Evolutionary conservation across 1,140 invertebrate genomes (phyloP).

Genomic region (Leucophenga varia): DNA sequence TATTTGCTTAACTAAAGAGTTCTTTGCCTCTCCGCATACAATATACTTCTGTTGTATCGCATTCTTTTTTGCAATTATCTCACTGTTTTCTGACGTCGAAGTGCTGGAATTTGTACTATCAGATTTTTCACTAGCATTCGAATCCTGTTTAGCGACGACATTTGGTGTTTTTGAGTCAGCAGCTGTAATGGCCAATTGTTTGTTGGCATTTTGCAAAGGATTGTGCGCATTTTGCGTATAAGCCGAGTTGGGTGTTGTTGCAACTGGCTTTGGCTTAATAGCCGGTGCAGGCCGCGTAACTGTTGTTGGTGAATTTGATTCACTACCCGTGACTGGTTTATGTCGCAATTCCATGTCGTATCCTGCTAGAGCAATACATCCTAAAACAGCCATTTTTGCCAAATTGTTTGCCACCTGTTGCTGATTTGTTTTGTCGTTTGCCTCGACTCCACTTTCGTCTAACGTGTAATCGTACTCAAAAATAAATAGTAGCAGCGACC

Average conservation of each 20-base stretch:
- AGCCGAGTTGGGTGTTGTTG: constrained; percentile 23
- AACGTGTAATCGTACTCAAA: constrained; percentile 98
- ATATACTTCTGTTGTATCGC: constrained; percentile 44
- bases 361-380: constrained; percentile 80
- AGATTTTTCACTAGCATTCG: constrained; percentile 33
- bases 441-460: constrained; percentile 92
- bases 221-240: constrained; percentile 55
- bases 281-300: constrained; percentile 24
- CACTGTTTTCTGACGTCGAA: constrained; percentile 35
- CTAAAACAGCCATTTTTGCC: constrained; percentile 81
- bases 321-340: constrained; percentile 31
- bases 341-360: constrained; percentile 57
- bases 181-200: constrained; percentile 41
- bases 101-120: constrained; percentile 25
- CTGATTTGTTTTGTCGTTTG: constrained; percentile 79
- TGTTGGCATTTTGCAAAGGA: constrained; percentile 40
- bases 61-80: constrained; percentile 20
- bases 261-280: constrained; percentile 32
- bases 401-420: constrained; percentile 91
- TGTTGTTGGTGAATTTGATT: constrained; percentile 29
- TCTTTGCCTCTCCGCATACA: constrained; percentile 40
- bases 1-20: constrained; percentile 55
- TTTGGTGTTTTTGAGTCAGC: constrained; percentile 23
- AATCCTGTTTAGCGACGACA: constrained; percentile 28
- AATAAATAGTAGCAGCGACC: constrained; percentile 87